Evolutionary conservation across 2,797 vertebrate genomes (phyloP).

Genomic region (Coendou prehensilis): DNA sequence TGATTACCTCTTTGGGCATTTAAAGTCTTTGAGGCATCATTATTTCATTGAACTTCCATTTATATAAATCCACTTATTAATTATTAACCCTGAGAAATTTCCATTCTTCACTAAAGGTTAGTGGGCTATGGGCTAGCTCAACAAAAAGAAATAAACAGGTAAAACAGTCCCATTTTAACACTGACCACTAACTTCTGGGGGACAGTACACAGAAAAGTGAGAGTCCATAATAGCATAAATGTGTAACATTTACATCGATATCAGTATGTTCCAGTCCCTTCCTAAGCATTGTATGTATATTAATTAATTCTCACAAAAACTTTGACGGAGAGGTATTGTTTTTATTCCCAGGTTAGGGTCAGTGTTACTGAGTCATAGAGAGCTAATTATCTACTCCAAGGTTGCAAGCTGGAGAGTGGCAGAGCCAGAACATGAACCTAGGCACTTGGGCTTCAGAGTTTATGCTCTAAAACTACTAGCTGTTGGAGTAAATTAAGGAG

Average conservation of each 20-base stretch:
- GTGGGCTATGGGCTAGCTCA: neutral
- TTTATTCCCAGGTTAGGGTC: neutral
- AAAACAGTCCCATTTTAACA: neutral
- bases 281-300: neutral
- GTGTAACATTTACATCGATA: neutral
- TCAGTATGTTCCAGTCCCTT: neutral
- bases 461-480: neutral
- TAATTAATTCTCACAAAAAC: neutral
- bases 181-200: neutral
- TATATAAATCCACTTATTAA: neutral
- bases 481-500: neutral
- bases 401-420: neutral
- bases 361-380: neutral
- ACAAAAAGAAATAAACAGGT: neutral
- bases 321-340: neutral
- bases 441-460: neutral
- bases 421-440: neutral
- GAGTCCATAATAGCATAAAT: neutral
- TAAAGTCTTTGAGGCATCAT: neutral
- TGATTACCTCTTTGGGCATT: neutral
- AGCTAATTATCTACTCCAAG: neutral
- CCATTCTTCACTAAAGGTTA: neutral
- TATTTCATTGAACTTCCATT: neutral
- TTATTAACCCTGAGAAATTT: neutral
- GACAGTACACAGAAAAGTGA: neutral